These are phyloP conservation scores for Xylota segnis DNA, from an alignment of 2,888 invertebrate genomes.

Conservation along the genomic window DNA sequence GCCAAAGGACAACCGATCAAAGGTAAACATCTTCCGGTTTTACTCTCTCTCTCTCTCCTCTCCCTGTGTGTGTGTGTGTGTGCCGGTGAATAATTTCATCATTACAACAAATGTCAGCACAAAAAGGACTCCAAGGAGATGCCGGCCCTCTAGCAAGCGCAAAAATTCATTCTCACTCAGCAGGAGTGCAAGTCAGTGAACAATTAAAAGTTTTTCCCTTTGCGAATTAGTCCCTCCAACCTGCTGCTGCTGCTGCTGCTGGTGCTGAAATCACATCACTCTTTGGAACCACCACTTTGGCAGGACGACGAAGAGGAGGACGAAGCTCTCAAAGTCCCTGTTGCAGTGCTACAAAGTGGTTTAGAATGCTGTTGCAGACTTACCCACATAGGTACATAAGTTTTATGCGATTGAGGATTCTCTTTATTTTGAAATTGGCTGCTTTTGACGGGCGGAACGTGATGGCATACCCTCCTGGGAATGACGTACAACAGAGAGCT, in stretches of 20 bases:
- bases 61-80: no score
- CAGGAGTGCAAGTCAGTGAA: conserved; percentile 49
- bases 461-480: conserved; percentile 19
- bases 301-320: conserved; percentile 14
- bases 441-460: conserved; percentile 16
- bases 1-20: conserved; percentile 50
- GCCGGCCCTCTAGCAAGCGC: conserved; percentile 9
- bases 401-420: conserved; percentile 48
- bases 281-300: conserved; percentile 65
- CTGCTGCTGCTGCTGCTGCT: background rate
- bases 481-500: background rate
- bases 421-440: conserved; percentile 41
- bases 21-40: conserved; percentile 37
- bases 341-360: conserved; percentile 46
- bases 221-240: conserved; percentile 41
- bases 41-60: background rate
- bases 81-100: conserved; percentile 65
- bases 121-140: conserved; percentile 50
- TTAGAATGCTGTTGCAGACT: conserved; percentile 43
- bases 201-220: conserved; percentile 74
- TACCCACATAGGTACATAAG: conserved; percentile 27
- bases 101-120: conserved; percentile 64
- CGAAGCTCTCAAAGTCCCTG: conserved; percentile 12
- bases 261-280: conserved; percentile 27
- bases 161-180: background rate